A percentile compares a stretch with the other conserved stretches of the same genome.
Evolutionary conservation across 1,140 invertebrate genomes (phyloP).

Genomic region (Zaprionus vittiger): DNA sequence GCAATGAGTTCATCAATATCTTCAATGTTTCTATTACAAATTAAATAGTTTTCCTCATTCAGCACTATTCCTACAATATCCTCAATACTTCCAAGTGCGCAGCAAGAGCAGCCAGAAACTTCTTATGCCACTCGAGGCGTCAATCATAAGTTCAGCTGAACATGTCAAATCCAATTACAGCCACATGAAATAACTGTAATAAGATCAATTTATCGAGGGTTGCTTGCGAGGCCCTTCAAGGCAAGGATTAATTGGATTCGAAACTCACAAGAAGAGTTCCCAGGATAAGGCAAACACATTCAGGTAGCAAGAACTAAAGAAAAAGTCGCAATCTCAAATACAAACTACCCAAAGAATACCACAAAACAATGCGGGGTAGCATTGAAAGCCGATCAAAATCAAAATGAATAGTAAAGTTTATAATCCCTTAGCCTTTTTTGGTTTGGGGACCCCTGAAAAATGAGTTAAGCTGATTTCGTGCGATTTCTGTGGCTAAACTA

Average conservation of each 20-base stretch:
- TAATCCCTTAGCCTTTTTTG: conserved; percentile 36
- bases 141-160: conserved; percentile 10
- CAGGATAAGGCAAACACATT: background rate
- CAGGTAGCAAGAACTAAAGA: background rate
- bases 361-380: conserved; percentile 12
- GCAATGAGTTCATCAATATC: too few relatives aligned
- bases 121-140: background rate
- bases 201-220: conserved; percentile 38
- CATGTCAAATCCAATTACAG: conserved; percentile 32
- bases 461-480: conserved; percentile 75
- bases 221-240: background rate
- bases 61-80: too few relatives aligned
- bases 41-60: too few relatives aligned
- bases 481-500: conserved; percentile 38
- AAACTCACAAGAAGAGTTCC: conserved; percentile 23
- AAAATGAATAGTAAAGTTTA: conserved; percentile 19
- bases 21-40: too few relatives aligned
- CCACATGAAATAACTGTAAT: conserved; percentile 27
- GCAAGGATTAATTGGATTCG: conserved; percentile 55
- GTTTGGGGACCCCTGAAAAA: conserved; percentile 32
- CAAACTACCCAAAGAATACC: background rate
- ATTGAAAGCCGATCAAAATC: conserved; percentile 14
- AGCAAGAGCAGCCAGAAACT: background rate
- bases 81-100: too few relatives aligned
- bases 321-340: background rate